phyloP scores from a whole-genome alignment of 2,797 vertebrate genomes.

The Remorina albescens region DNA sequence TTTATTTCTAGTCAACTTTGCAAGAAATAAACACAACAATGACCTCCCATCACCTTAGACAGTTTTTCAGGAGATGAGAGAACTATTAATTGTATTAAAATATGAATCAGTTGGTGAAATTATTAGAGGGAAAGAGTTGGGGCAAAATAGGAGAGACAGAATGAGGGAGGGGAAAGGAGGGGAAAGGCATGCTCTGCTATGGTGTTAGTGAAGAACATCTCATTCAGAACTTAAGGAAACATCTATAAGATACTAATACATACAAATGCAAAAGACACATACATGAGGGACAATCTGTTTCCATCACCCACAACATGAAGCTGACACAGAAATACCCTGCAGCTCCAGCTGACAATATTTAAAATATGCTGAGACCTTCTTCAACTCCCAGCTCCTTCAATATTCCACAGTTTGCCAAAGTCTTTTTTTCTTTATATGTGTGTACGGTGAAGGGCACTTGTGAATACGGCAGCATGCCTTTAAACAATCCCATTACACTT shows the following conservation, averaged over 20 bases:
- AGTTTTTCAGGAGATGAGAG: neutral
- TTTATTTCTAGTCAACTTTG: too few relatives aligned
- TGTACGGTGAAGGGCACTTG: neutral
- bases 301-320: neutral
- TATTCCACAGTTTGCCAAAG: neutral
- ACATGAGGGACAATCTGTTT: neutral
- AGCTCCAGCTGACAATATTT: neutral
- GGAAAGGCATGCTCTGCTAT: neutral
- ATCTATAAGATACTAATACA: neutral
- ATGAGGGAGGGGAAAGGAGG: neutral
- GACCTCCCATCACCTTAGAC: neutral
- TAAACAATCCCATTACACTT: conserved; percentile 17
- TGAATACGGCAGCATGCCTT: neutral
- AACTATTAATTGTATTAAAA: neutral
- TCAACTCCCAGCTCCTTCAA: neutral
- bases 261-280: neutral
- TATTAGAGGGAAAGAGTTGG: neutral
- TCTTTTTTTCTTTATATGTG: neutral
- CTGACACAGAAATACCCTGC: neutral
- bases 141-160: neutral
- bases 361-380: conserved; percentile 9
- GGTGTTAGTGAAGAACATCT: neutral
- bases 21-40: neutral
- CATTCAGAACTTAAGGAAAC: neutral
- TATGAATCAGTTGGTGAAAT: neutral